Evolutionary conservation across 1,140 invertebrate genomes (phyloP), one percentile per base, ranked within the genome.

Genomic region (Drosophila tani): DNA sequence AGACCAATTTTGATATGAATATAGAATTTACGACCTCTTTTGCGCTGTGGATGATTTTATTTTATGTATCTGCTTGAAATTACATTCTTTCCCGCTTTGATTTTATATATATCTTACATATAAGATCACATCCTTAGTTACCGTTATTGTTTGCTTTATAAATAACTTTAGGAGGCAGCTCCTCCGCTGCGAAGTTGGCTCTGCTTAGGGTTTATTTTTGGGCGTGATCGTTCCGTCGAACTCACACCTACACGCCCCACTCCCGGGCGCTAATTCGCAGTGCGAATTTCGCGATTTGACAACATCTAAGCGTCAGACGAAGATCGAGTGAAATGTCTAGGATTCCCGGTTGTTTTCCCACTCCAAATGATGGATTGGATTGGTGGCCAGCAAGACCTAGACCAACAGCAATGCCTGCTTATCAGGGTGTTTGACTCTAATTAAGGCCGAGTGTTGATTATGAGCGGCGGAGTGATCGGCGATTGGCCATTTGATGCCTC

Each of bases 241-340:
- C n/a, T 70, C 64, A 55, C 67, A 70, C 67, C 67, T 70, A 68
- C 67, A 70, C 67, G 67, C 67, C 67, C 60, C 67, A 32, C 21
- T 32, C 29, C 1, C 2, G 27, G 21, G 19, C 8, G 46, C 67
- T 73, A 73, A 73, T 73, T 43, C 53, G 38, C 45, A 43, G 38
- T 66, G 29, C 29, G 53, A 73, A 73, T 73, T 73, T 73, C 69
- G n/a, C 14, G 55, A 51, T 73, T 43, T 19, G 27, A 29, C 35
- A 29, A 35, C n/a, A 19, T 21, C 8, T 12, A 47, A 38, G 21
- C 55, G 38, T 73, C 67, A 75, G 60, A 66, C 24, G 46, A 51
- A 66, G 62, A 67, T 56, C 24, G 47, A 65, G 32, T 51, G 40
- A 21, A 43, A 38, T 60, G 68, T 35, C 53, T 53, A 43, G 60